phyloP scores from a whole-genome alignment of 2,113 vertebrate species.

The Gymnarchus niloticus region DNA sequence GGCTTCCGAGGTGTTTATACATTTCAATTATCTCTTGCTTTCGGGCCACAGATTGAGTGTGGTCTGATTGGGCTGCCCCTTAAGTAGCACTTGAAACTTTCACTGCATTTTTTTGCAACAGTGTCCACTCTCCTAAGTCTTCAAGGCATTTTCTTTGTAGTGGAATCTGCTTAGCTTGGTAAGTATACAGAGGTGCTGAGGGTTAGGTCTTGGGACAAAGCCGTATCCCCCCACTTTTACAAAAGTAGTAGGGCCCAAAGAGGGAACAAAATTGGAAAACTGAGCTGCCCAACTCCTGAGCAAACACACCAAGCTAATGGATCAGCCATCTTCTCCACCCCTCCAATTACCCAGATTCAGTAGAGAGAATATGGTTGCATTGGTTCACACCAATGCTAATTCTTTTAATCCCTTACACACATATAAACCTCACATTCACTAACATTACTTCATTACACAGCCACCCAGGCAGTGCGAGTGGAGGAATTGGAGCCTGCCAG shows the following conservation, averaged over 20 bases:
- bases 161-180: constrained; percentile 65
- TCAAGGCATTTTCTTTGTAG: constrained; percentile 66
- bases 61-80: constrained; percentile 67
- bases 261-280: constrained; percentile 75
- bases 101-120: constrained; percentile 49
- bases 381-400: constrained; percentile 73
- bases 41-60: constrained; percentile 69
- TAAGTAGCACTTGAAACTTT: constrained; percentile 76
- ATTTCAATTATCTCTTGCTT: constrained; percentile 73
- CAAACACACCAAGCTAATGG: constrained; percentile 81
- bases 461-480: constrained; percentile 84
- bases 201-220: constrained; percentile 63
- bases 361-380: constrained; percentile 68
- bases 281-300: constrained; percentile 66
- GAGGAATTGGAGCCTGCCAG: constrained; percentile 62
- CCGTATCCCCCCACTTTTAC: constrained; percentile 43
- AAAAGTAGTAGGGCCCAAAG: constrained; percentile 62
- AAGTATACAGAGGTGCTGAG: constrained; percentile 66
- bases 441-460: constrained; percentile 69
- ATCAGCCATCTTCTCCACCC: constrained; percentile 75
- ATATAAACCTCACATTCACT: constrained; percentile 77
- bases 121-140: constrained; percentile 49
- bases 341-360: constrained; percentile 79
- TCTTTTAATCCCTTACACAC: constrained; percentile 78
- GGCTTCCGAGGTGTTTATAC: constrained; percentile 71